Conservation (phyloP, 2,113 vertebrate genomes). For the Gavialis gangeticus region DNA sequence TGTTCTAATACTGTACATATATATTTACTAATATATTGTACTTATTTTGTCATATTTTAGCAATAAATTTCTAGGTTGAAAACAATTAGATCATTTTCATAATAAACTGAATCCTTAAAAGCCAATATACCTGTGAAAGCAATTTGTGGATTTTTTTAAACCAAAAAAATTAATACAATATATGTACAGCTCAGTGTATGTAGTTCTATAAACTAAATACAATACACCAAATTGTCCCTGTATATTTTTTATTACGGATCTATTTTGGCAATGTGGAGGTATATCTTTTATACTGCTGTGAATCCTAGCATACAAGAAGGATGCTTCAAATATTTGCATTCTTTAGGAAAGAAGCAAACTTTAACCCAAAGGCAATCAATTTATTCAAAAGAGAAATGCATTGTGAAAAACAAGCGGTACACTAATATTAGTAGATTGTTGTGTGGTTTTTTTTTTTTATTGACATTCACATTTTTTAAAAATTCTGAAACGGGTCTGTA, state of each 20-base stretch:
- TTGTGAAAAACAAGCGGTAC: conserved; percentile 48
- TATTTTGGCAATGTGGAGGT: conserved; percentile 83
- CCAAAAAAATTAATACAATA: conserved; percentile 61
- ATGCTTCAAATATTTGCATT: conserved; percentile 57
- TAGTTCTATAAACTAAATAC: conserved; percentile 65
- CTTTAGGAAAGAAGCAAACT: conserved; percentile 57
- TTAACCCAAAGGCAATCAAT: conserved; percentile 62
- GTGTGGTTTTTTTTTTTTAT: conserved; percentile 20
- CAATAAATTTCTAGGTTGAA: conserved; percentile 65
- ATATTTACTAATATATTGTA: conserved; percentile 62
- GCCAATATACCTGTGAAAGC: conserved; percentile 50
- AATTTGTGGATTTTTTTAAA: conserved; percentile 58
- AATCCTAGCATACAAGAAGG: conserved; percentile 65
- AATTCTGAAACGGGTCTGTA: conserved; percentile 75
- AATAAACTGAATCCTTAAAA: conserved; percentile 67
- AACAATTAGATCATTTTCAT: conserved; percentile 62
- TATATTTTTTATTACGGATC: conserved; percentile 66
- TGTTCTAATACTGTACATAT: conserved; percentile 74
- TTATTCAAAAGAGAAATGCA: conserved; percentile 46
- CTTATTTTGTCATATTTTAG: conserved; percentile 57
- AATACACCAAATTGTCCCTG: conserved; percentile 73
- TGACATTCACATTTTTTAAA: conserved; percentile 76
- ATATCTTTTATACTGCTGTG: conserved; percentile 77
- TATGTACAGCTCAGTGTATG: conserved; percentile 67
- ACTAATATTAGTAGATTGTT: conserved; percentile 45